Evolutionary conservation across 2,113 vertebrate genomes (phyloP).

Genomic region (Hydrolagus affinis): DNA sequence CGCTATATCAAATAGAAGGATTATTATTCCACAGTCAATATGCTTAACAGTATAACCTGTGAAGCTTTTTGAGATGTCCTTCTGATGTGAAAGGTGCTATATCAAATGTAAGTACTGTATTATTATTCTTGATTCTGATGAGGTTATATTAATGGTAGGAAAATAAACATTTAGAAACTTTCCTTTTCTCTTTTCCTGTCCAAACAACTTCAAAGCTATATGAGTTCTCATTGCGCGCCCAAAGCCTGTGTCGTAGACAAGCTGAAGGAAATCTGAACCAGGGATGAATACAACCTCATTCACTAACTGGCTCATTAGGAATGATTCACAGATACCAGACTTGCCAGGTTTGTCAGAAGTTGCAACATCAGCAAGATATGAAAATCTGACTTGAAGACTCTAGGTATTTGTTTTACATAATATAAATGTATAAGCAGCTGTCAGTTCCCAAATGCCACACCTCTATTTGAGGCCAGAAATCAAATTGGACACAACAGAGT

Average conservation of each 20-base stretch:
- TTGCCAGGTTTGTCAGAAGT: neutral
- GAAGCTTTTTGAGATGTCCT: no score
- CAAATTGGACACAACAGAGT: no score
- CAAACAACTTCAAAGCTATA: neutral
- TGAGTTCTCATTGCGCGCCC: neutral
- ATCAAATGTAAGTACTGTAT: no score
- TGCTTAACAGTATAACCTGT: no score
- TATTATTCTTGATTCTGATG: no score
- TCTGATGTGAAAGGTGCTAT: no score
- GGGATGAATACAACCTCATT: neutral
- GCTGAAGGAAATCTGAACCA: neutral
- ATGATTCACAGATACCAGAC: neutral
- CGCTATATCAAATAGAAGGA: no score
- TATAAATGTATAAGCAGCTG: neutral
- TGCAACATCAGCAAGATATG: neutral
- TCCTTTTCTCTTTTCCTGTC: neutral
- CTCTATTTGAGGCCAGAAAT: no score
- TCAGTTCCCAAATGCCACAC: neutral
- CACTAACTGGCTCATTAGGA: neutral
- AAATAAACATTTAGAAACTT: no score
- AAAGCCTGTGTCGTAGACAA: neutral
- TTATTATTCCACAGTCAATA: no score
- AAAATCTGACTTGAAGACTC: neutral
- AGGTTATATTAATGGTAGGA: no score
- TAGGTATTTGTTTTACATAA: neutral